Evolutionary conservation across 2,113 vertebrate species (phyloP), one percentile per base, ranked within the genome.

Genomic region (Promerops cafer): DNA sequence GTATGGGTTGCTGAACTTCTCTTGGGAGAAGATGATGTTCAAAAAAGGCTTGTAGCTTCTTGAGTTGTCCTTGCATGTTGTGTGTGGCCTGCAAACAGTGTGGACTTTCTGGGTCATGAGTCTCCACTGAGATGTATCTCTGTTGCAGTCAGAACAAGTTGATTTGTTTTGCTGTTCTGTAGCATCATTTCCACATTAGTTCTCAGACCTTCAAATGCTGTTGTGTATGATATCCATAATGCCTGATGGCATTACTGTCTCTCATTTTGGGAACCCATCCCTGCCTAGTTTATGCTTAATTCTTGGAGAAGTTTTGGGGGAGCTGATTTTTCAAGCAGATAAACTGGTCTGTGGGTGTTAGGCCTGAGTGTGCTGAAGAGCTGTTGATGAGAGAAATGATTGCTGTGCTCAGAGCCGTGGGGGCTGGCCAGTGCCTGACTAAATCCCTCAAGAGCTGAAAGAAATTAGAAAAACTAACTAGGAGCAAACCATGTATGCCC

Each of bases 321-420:
- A 86, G 28, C 6, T 45, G 15, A 37, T 90, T 79, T 44, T 44
- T 89, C 30, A 60, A 54, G 52, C 33, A 82, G 72, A 69, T 54
- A 44, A 66, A 26, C 27, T 59, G 60, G 11, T 76, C 53, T 0
- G 0, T 76, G 31, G 10, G 28, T 33, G 24, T 85, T 54, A 39
- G 18, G 33, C 23, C 33, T 56, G 61, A 47, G 40, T 35, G 33
- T 10, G 24, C 24, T 9, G 14, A 77, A 17, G 8, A 76, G 68
- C 37, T 87, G 6, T 60, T 0, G 0, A 2, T 19, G 42, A 49
- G 24, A 87, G 39, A 85, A 71, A 50, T 16, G 12, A 9, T 26
- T 79, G 49, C 70, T 49, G n/a, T 22, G 30, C 22, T 66, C 35
- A 31, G 75, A 85, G 66, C 9, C 1, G 4, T 9, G 2, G 24